phyloP scores from a whole-genome alignment of 2,888 invertebrate genomes.

The Plusia festucae region DNA sequence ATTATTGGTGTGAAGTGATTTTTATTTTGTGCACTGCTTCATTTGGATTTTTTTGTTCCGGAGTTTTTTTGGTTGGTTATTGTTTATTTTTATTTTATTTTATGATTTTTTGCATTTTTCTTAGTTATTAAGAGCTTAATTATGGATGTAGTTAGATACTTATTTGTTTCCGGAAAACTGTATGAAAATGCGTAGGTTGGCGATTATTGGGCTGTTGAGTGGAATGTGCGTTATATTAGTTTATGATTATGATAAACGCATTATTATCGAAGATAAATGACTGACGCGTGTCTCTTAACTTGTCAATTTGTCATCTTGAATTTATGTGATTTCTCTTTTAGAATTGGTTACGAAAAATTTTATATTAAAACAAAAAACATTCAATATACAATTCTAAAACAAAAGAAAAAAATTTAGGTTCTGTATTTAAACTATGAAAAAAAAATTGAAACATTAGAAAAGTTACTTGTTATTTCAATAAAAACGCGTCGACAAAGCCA shows the following conservation, averaged over 20 bases:
- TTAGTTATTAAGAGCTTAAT: slow-evolving; percentile 50
- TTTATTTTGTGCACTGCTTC: slow-evolving; percentile 86
- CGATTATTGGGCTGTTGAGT: slow-evolving; percentile 37
- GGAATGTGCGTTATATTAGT: slow-evolving; percentile 44
- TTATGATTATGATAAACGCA: slow-evolving; percentile 47
- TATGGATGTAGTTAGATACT: slow-evolving; percentile 36
- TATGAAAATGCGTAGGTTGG: slow-evolving; percentile 39
- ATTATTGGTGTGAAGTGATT: slow-evolving; percentile 86
- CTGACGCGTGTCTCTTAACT: slow-evolving; percentile 20
- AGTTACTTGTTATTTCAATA: slow-evolving; percentile 23
- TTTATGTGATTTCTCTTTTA: slow-evolving; percentile 8
- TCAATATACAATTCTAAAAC: background rate
- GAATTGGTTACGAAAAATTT: slow-evolving; percentile 15
- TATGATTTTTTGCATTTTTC: slow-evolving; percentile 39
- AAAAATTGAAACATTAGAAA: background rate
- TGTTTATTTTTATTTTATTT: slow-evolving; percentile 68
- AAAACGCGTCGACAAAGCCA: slow-evolving; percentile 61
- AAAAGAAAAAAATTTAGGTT: background rate
- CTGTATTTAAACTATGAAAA: background rate
- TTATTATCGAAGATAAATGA: slow-evolving; percentile 44
- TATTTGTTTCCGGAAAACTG: slow-evolving; percentile 37
- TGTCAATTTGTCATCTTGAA: slow-evolving; percentile 10
- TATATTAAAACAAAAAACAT: background rate
- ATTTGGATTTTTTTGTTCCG: slow-evolving; percentile 88
- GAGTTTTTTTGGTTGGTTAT: slow-evolving; percentile 86